Base-by-base conservation (phyloP, 2,888 invertebrate genomes). In the Caenorhabditis sp. region DNA sequence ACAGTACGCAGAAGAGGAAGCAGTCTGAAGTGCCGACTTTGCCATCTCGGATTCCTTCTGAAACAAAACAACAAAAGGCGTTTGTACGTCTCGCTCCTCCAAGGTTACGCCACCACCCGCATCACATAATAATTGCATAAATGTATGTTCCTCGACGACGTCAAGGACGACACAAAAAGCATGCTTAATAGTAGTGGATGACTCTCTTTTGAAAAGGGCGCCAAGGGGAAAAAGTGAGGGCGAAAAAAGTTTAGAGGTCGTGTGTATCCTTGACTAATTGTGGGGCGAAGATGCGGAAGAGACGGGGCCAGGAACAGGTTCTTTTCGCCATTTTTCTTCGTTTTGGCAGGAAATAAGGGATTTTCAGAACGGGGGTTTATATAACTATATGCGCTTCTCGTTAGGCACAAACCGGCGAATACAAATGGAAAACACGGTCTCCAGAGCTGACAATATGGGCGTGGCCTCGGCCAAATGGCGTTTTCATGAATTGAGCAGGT, bases 191-290 rank as follows among this genome's bases (percentile, higher is more conserved):
- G n/a, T 61, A 30, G 53, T 37, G 53, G 37, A 39, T 46, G 20
- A 17, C 6, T 32, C 45, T 24, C 46, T 50, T 58, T 39, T 46
- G 35, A 55, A 26, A 62, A 48, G 32, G 32, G 46, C n/a, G n/a
- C n/a, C n/a, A n/a, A n/a, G n/a, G n/a, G n/a, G n/a, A n/a, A n/a
- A n/a, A n/a, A n/a, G n/a, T n/a, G n/a, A n/a, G 26, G 11, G 39
- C 20, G 30, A 56, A 72, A 66, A 63, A 63, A 72, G 72, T 72
- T 72, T 72, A 74, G 73, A 74, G 66, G 65, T 66, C 73, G 66
- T 58, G 30, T 30, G 30, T 20, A 22, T 32, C 15, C n/a, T 27
- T 56, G 56, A 66, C 58, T 66, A 66, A 66, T 66, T 66, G 66
- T 66, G 56, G 55, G 22, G n/a, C 15, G 15, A 15, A 39, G 50